A percentile compares a stretch with the other conserved stretches of the same genome.
phyloP scores from a whole-genome alignment of 2,797 vertebrate genomes.

The Rhinatrema bivittatum region DNA sequence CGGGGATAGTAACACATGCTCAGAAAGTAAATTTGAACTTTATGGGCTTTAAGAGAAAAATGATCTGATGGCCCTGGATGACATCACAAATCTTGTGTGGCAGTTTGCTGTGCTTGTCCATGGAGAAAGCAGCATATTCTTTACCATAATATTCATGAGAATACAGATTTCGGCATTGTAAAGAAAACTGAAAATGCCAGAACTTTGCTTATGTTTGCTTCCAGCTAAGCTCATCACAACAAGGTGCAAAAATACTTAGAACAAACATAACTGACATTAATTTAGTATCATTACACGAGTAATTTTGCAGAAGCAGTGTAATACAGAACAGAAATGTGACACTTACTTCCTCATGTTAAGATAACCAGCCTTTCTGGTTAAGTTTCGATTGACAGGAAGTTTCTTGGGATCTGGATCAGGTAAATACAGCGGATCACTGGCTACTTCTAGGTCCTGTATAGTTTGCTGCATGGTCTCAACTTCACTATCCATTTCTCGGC shows the following conservation, averaged over 20 bases:
- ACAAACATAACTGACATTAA: not conserved
- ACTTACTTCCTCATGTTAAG: conserved; percentile 90
- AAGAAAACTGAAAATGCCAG: too few relatives aligned
- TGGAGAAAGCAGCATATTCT: too few relatives aligned
- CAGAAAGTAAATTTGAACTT: too few relatives aligned
- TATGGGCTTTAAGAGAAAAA: too few relatives aligned
- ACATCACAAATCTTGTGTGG: too few relatives aligned
- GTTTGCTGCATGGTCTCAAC: conserved; percentile 86
- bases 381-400: conserved; percentile 80
- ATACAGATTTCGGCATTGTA: too few relatives aligned
- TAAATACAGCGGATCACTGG: conserved; percentile 82
- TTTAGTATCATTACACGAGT: not conserved
- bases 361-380: conserved; percentile 92
- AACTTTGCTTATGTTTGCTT: too few relatives aligned
- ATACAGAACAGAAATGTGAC: not conserved
- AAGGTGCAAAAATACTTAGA: not conserved
- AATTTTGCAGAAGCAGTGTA: not conserved
- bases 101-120: too few relatives aligned
- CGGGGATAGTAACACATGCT: too few relatives aligned
- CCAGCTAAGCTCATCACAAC: too few relatives aligned
- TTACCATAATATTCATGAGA: too few relatives aligned
- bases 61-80: too few relatives aligned
- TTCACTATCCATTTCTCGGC: conserved; percentile 89
- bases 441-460: conserved; percentile 84
- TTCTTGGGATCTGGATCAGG: conserved; percentile 82